Base-by-base conservation (phyloP, 1,140 invertebrate species). In the Samia ricini region DNA sequence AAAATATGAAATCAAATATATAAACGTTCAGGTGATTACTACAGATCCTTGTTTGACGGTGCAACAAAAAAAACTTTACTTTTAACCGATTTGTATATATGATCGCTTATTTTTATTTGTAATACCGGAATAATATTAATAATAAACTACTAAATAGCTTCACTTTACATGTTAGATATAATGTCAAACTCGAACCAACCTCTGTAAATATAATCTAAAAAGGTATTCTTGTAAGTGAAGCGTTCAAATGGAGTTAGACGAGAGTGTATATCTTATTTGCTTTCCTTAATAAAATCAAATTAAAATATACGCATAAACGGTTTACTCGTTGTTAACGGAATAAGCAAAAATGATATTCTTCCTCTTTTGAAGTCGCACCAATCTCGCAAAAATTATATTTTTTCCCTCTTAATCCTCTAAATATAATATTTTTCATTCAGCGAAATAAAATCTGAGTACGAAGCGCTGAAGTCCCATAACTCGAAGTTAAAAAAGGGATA, bases 341-440 rank as follows among this genome's bases (percentile, higher is more conserved):
- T 65, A 69, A 72, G 63, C 64, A 64, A 56, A 65, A 65, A 61
- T 49, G 48, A 66, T 69, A 51, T 66, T 64, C 61, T 60, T 50
- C 61, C 59, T 61, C 66, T 66, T 72, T 72, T 72, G 69, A 72
- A 68, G 66, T 57, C 60, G 61, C 61, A 71, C 65, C 71, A 72
- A 78, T 76, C 71, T 69, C 64, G 58, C 66, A 72, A 78, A 78
- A 73, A 66, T 70, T 73, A 42, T 42, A 64, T 73, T 77, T 71
- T 69, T 77, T 71, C 52, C 62, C 55, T 62, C 57, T 68, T 75
- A 78, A 76, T 70, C 66, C 66, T 55, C 57, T 67, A 69, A 70
- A 69, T 67, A 71, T 42, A 71, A 71, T 69, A 67, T 75, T 72
- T 71, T 75, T 63, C 60, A 69, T 61, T 60, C 36, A 52, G 48